Conservation (phyloP, 64 coral and sea anemone genomes). For the Stichodactyla mertensii region DNA sequence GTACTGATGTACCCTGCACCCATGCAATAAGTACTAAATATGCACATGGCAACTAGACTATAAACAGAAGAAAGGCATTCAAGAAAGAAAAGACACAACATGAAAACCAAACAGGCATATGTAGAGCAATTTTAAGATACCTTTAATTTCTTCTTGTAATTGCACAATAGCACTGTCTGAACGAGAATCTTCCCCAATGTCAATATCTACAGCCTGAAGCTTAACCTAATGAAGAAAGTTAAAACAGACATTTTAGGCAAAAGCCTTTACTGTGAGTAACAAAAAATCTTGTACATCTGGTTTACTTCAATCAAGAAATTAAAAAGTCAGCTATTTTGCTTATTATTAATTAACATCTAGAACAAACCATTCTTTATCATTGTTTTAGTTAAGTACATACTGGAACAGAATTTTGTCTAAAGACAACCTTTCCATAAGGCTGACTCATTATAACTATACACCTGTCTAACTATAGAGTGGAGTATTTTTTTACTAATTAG, state of each 20-base stretch:
- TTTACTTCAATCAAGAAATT: too few relatives aligned
- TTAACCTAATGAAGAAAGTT: neutral
- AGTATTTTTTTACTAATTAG: too few relatives aligned
- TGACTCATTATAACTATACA: too few relatives aligned
- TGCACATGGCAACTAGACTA: neutral
- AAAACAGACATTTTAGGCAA: neutral
- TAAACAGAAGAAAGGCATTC: neutral
- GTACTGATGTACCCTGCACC: neutral
- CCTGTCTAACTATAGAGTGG: too few relatives aligned
- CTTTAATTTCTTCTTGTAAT: slow-evolving; percentile 30
- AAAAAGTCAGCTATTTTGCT: too few relatives aligned
- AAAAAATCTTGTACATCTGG: neutral
- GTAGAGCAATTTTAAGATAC: neutral
- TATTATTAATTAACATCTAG: too few relatives aligned
- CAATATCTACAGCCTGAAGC: slow-evolving; percentile 18
- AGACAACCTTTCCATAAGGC: too few relatives aligned
- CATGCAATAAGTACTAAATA: neutral
- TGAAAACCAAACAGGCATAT: neutral
- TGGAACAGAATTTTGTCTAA: too few relatives aligned
- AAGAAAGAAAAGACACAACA: too few relatives aligned
- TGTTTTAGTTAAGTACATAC: too few relatives aligned
- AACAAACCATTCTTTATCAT: too few relatives aligned
- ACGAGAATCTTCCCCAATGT: neutral
- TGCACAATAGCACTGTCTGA: slow-evolving; percentile 7
- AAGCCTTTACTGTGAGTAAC: neutral